A percentile compares a stretch with the other conserved stretches of the same genome.
Evolutionary conservation across 2,113 vertebrate genomes (phyloP).

Genomic region (Megaptera novaeangliae): DNA sequence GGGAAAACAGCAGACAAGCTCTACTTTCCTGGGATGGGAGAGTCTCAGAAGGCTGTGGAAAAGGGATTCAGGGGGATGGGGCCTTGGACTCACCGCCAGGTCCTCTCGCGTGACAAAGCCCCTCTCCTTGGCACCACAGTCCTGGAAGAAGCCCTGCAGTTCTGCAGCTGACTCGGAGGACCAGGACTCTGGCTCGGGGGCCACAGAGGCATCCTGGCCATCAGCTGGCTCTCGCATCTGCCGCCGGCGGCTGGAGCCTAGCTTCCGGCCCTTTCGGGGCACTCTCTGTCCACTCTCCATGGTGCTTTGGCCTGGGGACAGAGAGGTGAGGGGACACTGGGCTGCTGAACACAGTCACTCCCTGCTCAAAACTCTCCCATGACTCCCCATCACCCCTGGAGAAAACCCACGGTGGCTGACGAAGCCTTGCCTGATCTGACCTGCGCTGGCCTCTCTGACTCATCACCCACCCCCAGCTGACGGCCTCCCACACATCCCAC

Average conservation of each 20-base stretch:
- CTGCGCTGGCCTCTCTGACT: neutral
- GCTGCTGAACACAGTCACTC: neutral
- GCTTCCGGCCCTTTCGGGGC: conserved; percentile 77
- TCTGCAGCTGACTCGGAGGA: conserved; percentile 36
- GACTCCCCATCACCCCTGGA: neutral
- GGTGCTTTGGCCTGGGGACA: neutral
- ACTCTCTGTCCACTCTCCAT: conserved; percentile 69
- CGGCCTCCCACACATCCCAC: neutral
- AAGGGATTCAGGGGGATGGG: neutral
- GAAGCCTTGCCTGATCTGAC: neutral
- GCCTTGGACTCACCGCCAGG: conserved; percentile 76
- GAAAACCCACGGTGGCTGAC: fast-evolving
- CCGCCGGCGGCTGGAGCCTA: conserved; percentile 83
- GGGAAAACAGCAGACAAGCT: neutral
- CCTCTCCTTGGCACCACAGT: neutral
- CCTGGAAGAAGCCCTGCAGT: conserved; percentile 63
- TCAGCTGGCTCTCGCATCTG: conserved; percentile 45
- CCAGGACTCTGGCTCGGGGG: neutral
- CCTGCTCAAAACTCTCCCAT: neutral
- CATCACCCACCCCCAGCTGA: neutral
- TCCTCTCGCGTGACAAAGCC: conserved; percentile 75
- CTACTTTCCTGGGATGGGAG: neutral
- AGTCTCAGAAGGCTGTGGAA: neutral
- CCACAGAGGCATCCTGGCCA: fast-evolving
- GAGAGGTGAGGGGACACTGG: neutral